phyloP scores from a whole-genome alignment of 2,113 vertebrate species.

The Cephalopholis sonnerati region DNA sequence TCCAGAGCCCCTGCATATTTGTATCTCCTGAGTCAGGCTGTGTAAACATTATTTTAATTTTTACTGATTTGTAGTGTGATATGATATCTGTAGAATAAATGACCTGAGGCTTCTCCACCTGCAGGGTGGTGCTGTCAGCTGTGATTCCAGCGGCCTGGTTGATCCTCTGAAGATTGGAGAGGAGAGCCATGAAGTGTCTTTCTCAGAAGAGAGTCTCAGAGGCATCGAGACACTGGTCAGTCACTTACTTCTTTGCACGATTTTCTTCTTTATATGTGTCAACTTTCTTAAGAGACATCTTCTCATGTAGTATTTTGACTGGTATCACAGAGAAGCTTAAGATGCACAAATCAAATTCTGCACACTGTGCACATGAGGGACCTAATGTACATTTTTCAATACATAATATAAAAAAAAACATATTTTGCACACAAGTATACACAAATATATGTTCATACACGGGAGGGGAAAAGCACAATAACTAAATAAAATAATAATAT shows the following conservation, averaged over 20 bases:
- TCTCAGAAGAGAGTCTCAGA: conserved; percentile 87
- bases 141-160: conserved; percentile 77
- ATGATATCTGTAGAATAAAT: background rate
- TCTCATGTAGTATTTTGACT: background rate
- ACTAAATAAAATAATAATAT: no score
- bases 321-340: background rate
- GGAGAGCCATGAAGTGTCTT: conserved; percentile 77
- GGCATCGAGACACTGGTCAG: conserved; percentile 84
- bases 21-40: no score
- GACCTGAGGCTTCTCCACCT: background rate
- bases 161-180: conserved; percentile 87
- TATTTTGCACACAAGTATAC: background rate
- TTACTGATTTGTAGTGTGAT: no score
- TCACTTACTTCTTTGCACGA: background rate
- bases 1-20: no score
- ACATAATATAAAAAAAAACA: background rate
- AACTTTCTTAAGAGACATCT: background rate
- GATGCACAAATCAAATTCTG: background rate
- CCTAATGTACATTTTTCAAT: background rate
- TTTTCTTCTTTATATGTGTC: background rate
- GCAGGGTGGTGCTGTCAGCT: conserved; percentile 87
- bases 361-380: background rate
- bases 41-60: no score
- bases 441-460: no score
- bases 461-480: no score